These are phyloP conservation scores for Drosophila sp. DNA, from an alignment of 1,140 invertebrate species.

Conservation along the genomic window DNA sequence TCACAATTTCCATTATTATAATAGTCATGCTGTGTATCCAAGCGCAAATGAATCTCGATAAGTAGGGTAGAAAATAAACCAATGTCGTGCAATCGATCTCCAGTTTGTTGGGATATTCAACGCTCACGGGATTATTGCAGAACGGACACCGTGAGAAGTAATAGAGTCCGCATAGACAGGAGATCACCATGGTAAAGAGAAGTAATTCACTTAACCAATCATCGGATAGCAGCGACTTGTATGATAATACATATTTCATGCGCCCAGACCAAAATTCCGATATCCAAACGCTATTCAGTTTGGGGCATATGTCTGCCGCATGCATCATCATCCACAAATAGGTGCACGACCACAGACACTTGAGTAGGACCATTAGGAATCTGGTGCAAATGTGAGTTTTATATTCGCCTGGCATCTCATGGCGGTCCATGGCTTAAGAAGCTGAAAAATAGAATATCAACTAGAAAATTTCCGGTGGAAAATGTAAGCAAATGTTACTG, in stretches of 20 bases:
- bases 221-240: conserved; percentile 2
- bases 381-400: not conserved
- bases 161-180: conserved; percentile 12
- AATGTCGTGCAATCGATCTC: not conserved
- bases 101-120: not conserved
- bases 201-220: not conserved
- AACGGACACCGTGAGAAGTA: conserved; percentile 22
- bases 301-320: conserved; percentile 15
- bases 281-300: not conserved
- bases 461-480: too few species aligned
- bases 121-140: not conserved
- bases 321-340: conserved; percentile 41
- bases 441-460: too few species aligned
- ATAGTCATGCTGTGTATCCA: conserved; percentile 15
- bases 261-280: not conserved
- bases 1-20: not conserved
- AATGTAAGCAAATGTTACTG: too few species aligned
- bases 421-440: too few species aligned
- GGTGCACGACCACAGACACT: not conserved
- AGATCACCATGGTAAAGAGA: not conserved
- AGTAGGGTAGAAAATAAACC: conserved; percentile 17
- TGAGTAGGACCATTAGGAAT: not conserved
- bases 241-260: not conserved
- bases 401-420: conserved; percentile 13
- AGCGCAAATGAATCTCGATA: not conserved